phyloP scores from a whole-genome alignment of 2,888 invertebrate genomes.

The Thysanoteuthis rhombus region DNA sequence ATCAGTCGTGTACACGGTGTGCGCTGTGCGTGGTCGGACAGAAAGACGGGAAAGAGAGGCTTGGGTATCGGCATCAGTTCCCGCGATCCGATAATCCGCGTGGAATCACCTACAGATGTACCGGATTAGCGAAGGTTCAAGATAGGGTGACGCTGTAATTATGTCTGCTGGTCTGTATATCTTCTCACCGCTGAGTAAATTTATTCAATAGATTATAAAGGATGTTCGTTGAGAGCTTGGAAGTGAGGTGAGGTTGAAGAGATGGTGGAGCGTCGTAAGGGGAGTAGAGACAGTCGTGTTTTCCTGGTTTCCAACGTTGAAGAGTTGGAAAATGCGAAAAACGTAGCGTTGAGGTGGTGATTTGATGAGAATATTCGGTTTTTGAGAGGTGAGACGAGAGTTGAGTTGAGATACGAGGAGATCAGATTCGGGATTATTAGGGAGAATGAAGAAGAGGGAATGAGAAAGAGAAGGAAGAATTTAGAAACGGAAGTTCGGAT shows the following conservation, averaged over 20 bases:
- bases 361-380: background rate
- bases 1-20: constrained; percentile 12
- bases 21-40: background rate
- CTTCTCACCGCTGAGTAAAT: constrained; percentile 12
- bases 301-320: background rate
- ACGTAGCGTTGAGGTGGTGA: background rate
- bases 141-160: constrained; percentile 12
- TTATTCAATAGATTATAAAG: background rate
- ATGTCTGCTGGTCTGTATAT: background rate
- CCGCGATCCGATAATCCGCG: background rate
- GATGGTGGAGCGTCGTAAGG: background rate
- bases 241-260: background rate
- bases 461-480: background rate
- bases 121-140: background rate
- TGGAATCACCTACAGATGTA: background rate
- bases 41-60: background rate
- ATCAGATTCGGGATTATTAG: background rate
- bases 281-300: background rate
- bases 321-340: background rate
- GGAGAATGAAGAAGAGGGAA: background rate
- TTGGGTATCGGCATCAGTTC: background rate
- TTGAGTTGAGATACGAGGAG: background rate
- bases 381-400: background rate
- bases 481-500: background rate
- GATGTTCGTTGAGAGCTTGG: background rate